phyloP scores from a whole-genome alignment of 92 coral and sea anemone genomes.

The Galaxea fascicularis region DNA sequence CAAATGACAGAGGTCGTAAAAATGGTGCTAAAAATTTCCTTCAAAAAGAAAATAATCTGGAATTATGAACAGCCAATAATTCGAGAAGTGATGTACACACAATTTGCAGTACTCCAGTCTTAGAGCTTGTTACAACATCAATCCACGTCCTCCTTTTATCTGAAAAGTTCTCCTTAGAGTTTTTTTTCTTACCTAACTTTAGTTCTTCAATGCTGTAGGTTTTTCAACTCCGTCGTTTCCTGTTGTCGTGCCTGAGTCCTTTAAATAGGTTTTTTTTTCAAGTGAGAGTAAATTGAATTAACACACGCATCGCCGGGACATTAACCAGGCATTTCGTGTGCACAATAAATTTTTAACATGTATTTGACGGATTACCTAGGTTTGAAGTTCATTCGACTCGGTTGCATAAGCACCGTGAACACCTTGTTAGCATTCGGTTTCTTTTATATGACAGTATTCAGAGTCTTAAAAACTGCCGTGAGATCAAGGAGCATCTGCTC shows the following conservation, averaged over 20 bases:
- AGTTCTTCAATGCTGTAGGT: neutral
- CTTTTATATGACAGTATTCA: neutral
- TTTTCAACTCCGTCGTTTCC: constrained; percentile 19
- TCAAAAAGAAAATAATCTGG: neutral
- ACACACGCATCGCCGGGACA: constrained; percentile 44
- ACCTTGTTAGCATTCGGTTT: constrained; percentile 27
- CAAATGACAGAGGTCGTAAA: too few relatives aligned
- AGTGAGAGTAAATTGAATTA: constrained; percentile 48
- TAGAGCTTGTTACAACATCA: too few relatives aligned
- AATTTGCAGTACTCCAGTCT: too few relatives aligned
- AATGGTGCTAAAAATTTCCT: neutral
- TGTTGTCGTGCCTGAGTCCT: constrained; percentile 22
- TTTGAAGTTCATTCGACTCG: constrained; percentile 15
- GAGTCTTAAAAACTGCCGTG: neutral
- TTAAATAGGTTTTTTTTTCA: constrained; percentile 16
- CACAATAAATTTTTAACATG: constrained; percentile 38
- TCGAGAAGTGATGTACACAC: neutral
- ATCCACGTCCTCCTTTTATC: too few relatives aligned
- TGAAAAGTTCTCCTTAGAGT: neutral
- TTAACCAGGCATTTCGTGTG: constrained; percentile 37
- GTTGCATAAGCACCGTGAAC: constrained; percentile 1
- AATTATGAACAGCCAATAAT: neutral
- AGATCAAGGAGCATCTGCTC: neutral
- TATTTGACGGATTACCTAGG: constrained; percentile 28
- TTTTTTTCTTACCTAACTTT: constrained; percentile 14